These are phyloP conservation scores for Lordiphosa mommai DNA, from an alignment of 1,140 invertebrate genomes.

Conservation along the genomic window DNA sequence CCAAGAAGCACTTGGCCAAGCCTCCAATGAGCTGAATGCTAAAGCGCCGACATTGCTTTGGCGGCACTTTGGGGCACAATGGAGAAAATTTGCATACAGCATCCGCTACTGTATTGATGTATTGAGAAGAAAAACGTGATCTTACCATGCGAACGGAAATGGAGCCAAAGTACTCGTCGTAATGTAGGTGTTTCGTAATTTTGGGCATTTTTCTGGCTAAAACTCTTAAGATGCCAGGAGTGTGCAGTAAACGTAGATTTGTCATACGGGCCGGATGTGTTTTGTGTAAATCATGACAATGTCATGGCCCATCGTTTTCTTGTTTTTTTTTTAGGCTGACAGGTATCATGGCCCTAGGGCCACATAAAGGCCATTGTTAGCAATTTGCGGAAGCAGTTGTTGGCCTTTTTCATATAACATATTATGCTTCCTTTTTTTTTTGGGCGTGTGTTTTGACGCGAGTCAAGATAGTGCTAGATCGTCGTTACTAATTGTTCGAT, in stretches of 20 bases:
- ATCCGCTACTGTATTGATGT: conserved; percentile 70
- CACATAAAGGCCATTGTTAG: conserved; percentile 44
- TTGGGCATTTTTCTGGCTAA: conserved; percentile 48
- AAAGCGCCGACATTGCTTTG: conserved; percentile 51
- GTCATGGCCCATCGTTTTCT: conserved; percentile 49
- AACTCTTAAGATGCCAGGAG: conserved; percentile 1
- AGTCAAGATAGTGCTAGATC: conserved; percentile 45
- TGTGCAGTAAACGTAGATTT: conserved; percentile 51
- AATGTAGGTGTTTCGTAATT: conserved; percentile 55
- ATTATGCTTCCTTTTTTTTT: conserved; percentile 32
- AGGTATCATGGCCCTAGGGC: conserved; percentile 52
- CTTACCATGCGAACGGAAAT: conserved; percentile 47
- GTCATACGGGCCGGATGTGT: conserved; percentile 72
- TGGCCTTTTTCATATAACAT: conserved; percentile 27
- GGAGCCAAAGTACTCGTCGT: not conserved
- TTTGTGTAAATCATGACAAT: conserved; percentile 64
- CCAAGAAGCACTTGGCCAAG: conserved; percentile 67
- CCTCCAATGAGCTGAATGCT: conserved; percentile 48
- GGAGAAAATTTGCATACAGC: conserved; percentile 68
- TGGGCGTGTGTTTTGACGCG: conserved; percentile 77
- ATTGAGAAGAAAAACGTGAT: conserved; percentile 29
- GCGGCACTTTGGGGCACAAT: conserved; percentile 53
- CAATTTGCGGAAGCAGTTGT: conserved; percentile 64
- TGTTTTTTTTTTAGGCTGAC: conserved; percentile 38
- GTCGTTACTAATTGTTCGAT: conserved; percentile 50